Evolutionary conservation across 2,113 vertebrate genomes (phyloP).

Genomic region (Zosterops hypoxanthus): DNA sequence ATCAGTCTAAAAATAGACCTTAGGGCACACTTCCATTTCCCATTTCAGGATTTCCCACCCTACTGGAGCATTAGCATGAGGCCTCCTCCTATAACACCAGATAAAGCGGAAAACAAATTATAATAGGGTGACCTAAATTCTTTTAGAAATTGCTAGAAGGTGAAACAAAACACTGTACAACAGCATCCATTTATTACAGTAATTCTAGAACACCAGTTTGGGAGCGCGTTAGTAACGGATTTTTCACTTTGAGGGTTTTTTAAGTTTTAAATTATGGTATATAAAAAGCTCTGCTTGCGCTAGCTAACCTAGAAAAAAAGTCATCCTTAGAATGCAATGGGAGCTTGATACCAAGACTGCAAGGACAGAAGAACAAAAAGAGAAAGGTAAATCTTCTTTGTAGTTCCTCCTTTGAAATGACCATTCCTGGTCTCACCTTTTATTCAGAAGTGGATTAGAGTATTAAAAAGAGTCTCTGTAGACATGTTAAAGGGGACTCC

Average conservation of each 20-base stretch:
- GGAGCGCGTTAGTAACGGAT: background rate
- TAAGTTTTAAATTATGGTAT: conserved; percentile 20
- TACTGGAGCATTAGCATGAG: conserved; percentile 10
- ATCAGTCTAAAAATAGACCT: background rate
- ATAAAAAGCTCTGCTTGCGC: conserved; percentile 11
- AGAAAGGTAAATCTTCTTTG: background rate
- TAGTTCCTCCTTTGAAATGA: conserved; percentile 39
- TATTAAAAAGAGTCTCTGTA: conserved; percentile 42
- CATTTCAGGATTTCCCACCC: background rate
- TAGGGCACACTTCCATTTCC: background rate
- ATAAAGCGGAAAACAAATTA: conserved; percentile 30
- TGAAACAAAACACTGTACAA: conserved; percentile 13
- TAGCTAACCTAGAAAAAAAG: conserved; percentile 4
- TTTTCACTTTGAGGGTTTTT: background rate
- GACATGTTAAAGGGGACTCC: conserved; percentile 18
- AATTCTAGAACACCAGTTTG: background rate
- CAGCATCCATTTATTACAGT: background rate
- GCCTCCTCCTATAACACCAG: background rate
- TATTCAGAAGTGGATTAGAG: background rate
- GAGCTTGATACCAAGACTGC: conserved; percentile 19
- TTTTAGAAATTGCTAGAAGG: background rate
- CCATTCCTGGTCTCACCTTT: conserved; percentile 2
- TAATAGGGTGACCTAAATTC: background rate
- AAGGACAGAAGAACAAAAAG: conserved; percentile 10
- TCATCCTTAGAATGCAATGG: background rate